Evolutionary conservation across 1,140 invertebrate species (phyloP), one percentile per base, ranked within the genome.

Genomic region (Drosophila eugracilis): DNA sequence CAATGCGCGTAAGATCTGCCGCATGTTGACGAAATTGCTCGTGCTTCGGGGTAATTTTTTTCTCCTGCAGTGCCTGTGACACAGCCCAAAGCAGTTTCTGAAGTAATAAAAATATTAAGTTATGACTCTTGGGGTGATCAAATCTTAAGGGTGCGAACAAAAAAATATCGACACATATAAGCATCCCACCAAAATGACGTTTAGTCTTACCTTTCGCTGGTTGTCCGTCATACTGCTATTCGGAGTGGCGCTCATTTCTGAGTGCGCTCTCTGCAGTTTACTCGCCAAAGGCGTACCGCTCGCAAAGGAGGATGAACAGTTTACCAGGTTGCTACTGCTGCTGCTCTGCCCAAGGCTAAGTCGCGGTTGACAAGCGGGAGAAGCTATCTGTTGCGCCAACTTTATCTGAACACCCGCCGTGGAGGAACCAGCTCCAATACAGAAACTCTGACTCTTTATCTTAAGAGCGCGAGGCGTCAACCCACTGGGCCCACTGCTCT

Each of bases 61-160:
- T 93, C 22, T 91, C 89, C 73, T 93, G 91, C 49, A 95, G 76
- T 4, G 94, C 93, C 75, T 94, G 93, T 2, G 94, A 93, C 6
- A 95, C 93, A 0, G 94, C 94, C 94, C 94, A 95, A 21, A 94
- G 83, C 48, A 95, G 88, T 93, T 95, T 95, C 94, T 95, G 65
- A 45, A 92, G 62, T 26, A 32, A 75, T 53, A 41, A 15, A 34
- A 7, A 36, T 5, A 17, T 42, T 26, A 34, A 41, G n/a, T 21
- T 21, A 21, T 19, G 44, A 37, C 14, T 36, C 24, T 57, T n/a
- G n/a, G 7, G 19, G 26, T 4, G 39, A 30, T 14, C 1, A 19
- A 24, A 19, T 5, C 4, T 17, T 24, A 24, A 6, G 54, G 26
- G 21, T 50, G 36, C 37, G 7, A 6, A 3, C 9, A 3, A 5